Percentiles rank a stretch among this genome's conserved stretches.
Conservation (phyloP, 2,797 vertebrate species). For the Mormyrus proboscirostris region DNA sequence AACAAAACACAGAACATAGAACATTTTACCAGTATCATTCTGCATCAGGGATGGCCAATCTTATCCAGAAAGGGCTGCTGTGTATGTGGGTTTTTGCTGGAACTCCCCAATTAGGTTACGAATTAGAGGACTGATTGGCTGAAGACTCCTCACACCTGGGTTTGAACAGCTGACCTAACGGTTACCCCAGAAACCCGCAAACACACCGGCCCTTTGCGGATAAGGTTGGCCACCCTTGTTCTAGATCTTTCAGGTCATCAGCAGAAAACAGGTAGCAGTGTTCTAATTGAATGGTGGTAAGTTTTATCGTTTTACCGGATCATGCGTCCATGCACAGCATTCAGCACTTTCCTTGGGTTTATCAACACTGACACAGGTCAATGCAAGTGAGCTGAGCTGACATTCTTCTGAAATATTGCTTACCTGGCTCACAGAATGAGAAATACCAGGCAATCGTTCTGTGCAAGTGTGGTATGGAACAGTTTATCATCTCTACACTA, state of each 20-base stretch:
- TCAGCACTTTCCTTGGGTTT: neutral
- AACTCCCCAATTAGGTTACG: neutral
- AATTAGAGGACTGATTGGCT: neutral
- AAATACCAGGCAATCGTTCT: neutral
- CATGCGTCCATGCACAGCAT: neutral
- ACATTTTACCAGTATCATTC: neutral
- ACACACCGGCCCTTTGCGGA: neutral
- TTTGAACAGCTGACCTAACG: neutral
- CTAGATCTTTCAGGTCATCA: neutral
- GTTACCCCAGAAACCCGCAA: neutral
- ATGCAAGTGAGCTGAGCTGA: neutral
- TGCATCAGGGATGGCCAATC: neutral
- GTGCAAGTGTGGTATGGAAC: neutral
- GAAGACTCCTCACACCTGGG: neutral
- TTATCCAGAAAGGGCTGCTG: neutral
- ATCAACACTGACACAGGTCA: neutral
- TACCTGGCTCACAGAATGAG: neutral
- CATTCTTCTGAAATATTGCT: neutral
- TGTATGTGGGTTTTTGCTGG: neutral
- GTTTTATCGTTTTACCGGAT: neutral
- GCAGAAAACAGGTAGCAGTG: neutral
- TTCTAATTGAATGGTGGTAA: neutral
- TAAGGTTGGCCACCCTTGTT: neutral
- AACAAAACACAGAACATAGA: neutral
- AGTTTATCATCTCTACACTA: neutral